Base-by-base conservation (phyloP, 2,797 vertebrate species). In the Adelosebastes latens region DNA sequence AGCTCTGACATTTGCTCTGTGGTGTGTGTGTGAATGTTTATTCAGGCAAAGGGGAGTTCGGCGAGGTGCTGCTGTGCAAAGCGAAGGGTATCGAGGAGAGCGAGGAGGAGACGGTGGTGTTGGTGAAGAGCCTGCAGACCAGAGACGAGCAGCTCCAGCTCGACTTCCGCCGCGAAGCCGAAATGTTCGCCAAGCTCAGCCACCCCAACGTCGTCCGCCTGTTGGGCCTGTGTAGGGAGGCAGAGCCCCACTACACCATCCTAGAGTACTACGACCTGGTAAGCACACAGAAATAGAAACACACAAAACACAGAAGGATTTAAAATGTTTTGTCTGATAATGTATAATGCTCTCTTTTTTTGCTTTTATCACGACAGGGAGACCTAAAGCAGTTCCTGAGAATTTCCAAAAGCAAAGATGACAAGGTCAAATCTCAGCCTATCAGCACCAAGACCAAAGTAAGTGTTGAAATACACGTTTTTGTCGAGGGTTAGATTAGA, bases 191-290 rank as follows among this genome's bases (percentile, higher is more conserved):
- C 87, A 99, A 98, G 92, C 96, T 99, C 84, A 97, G 94, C 89
- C 98, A 99, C 22, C 46, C 94, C 89, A 98, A 98, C 0, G 93
- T 99, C 3, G 97, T 96, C 76, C 97, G 96, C n/a, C 95, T 99
- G 65, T 77, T 99, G 90, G 98, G 98, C 34, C 94, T 99, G 83
- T 99, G 98, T 83, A 94, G 96, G 0, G 99, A 99, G 87, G 90
- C 94, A 0, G 97, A 99, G 82, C 99, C 98, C 0, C 97, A 99
- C 90, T 99, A 98, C 94, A 98, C 96, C 95, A 96, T 99, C 87
- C 95, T 99, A 83, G 99, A 99, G 90, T 99, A 99, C 3, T 97
- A 97, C 36, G 99, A 99, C 91, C 96, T 99, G 97, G 99, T 99
- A 95, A 84, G n/a, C 7, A 25, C 52, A 27, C 42, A 39, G 2